Evolutionary conservation across 2,797 vertebrate genomes (phyloP), one percentile per base, ranked within the genome.

Genomic region (Notoglanidium macrostoma): DNA sequence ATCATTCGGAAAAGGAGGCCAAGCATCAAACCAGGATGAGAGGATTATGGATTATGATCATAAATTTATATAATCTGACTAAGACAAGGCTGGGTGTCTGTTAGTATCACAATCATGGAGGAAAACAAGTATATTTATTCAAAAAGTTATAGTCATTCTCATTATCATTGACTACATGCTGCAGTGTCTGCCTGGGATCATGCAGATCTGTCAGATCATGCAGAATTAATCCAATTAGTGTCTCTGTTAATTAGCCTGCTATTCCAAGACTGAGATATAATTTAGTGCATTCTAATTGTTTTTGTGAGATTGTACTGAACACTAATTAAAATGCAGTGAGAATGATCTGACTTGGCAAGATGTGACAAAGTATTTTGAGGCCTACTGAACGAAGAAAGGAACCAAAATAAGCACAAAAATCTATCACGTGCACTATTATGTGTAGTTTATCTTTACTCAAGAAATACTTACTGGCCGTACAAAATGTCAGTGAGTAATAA

Each of bases 181-280:
- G 82, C 67, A 85, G 87, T 88, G 78, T 90, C 87, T 89, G 83
- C 80, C 70, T 89, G 85, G 88, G 85, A 90, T 83, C 44, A 83
- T 83, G 40, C 61, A 67, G 44, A 83, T 83, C 80, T 67, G 86
- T 90, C 88, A 89, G 89, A 91, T 90, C 85, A 88, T 57, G 85
- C 85, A 88, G 88, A 91, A 90, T 90, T 91, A 90, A 90, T 90
- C 89, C 88, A 90, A 91, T 90, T 91, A 90, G 86, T 89, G 87
- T 90, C 85, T 86, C 83, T 88, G 90, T 87, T 88, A 91, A 91
- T 91, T 90, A 91, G 87, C 59, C 67, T 90, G 88, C 90, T 90
- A 91, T 91, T 91, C 88, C 87, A 91, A 91, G 87, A 89, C 87
- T 83, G 76, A 88, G 83, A 91, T 89, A 87, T 90, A 91, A 90